phyloP scores from a whole-genome alignment of 2,888 invertebrate genomes.

The Pachydiplax longipennis region DNA sequence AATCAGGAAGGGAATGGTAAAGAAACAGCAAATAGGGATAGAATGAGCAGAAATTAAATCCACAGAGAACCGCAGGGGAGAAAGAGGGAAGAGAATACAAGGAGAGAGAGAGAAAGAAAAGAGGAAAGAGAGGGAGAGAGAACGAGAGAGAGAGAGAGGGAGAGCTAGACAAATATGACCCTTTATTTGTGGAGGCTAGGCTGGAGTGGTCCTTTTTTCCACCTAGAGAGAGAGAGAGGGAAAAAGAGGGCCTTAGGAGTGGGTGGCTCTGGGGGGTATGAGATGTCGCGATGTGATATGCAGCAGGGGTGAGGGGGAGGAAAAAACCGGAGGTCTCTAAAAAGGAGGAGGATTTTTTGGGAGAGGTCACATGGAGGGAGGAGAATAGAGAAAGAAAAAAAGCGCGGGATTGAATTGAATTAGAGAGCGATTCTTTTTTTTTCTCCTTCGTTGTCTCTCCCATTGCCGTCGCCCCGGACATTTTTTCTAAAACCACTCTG shows the following conservation, averaged over 20 bases:
- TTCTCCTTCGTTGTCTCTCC: conserved; percentile 9
- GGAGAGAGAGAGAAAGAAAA: background rate
- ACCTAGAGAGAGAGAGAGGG: too few species aligned
- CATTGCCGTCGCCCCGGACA: background rate
- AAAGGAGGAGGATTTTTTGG: background rate
- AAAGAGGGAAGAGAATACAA: too few species aligned
- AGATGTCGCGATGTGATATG: background rate
- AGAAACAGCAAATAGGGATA: too few species aligned
- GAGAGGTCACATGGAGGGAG: background rate
- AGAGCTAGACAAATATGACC: too few species aligned
- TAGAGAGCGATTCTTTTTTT: background rate
- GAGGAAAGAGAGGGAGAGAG: too few species aligned
- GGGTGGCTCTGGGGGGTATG: background rate
- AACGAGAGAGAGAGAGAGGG: too few species aligned
- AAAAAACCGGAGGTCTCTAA: background rate
- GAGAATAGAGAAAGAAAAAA: background rate
- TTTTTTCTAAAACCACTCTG: conserved; percentile 15
- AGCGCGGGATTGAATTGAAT: conserved; percentile 3
- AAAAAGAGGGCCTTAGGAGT: background rate
- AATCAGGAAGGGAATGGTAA: background rate
- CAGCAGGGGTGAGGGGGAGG: background rate
- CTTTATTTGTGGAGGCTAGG: background rate
- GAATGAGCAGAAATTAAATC: too few species aligned
- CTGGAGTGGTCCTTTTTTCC: too few species aligned
- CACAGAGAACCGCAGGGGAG: too few species aligned